Base-by-base conservation (phyloP, 2,797 vertebrate genomes). In the Hypotaenidia philippensis region DNA sequence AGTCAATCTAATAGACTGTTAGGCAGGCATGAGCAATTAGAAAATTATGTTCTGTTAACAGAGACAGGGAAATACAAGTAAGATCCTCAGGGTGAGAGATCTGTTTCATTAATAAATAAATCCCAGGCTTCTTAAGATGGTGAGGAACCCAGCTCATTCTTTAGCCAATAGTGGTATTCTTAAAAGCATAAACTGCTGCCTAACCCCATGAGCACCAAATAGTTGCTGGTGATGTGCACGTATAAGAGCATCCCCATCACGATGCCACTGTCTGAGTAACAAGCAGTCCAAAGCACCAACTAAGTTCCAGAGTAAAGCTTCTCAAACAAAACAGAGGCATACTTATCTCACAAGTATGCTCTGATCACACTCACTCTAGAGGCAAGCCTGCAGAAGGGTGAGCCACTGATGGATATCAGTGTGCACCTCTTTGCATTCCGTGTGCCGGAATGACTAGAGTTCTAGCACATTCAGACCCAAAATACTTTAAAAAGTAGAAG, bases 151-250 rank as follows among this genome's bases (percentile, higher is more conserved):
- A 32, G 31, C n/a, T 63, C 13, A 78, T 31, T 70, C 12, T 52
- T 72, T 69, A 83, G 17, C 10, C 18, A 72, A 16, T 80, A 14
- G 8, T 18, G 19, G 32, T 47, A 18, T 40, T 36, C 47, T 36
- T 76, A 63, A 88, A 88, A 86, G 38, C 26, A 55, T n/a, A 91
- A 82, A 72, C 31, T 38, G 6, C 15, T 81, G 25, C 27, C 65
- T 55, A 60, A n/a, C 64, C 38, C 40, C 34, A 5, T 20, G 22
- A 6, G 13, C 75, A 20, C 16, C 11, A 31, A 45, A 7, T 12
- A 21, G 11, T 23, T 84, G 65, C 59, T 81, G 36, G 25, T 40
- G 32, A 45, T 1, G 1, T 1, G 2, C 11, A 19, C 1, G 0
- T 12, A 29, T 17, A 1, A 1, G 21, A 55, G 32, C 64, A 36